These are phyloP conservation scores for Ormyrus labotus DNA, from an alignment of 2,888 invertebrate species.

Conservation along the genomic window DNA sequence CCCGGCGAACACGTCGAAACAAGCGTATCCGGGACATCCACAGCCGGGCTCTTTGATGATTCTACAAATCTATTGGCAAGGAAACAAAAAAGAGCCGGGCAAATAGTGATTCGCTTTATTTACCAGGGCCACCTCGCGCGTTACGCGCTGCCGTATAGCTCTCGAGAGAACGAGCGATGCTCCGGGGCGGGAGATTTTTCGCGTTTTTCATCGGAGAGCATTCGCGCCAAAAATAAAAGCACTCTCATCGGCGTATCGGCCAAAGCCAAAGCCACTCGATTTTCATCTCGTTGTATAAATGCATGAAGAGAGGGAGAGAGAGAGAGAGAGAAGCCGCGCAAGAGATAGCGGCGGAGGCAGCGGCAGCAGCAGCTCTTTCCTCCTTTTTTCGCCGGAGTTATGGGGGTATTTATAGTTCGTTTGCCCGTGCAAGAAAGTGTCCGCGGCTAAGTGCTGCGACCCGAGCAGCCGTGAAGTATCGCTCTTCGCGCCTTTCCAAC, in stretches of 20 bases:
- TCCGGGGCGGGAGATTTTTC: slow-evolving; percentile 7
- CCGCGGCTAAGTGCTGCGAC: slow-evolving; percentile 8
- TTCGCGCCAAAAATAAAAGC: slow-evolving; percentile 41
- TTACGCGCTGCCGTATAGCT: background rate
- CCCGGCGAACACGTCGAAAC: too few species aligned
- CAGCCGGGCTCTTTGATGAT: slow-evolving; percentile 3
- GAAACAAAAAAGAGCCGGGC: slow-evolving; percentile 8
- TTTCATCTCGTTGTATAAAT: too few species aligned
- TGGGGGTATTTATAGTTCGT: slow-evolving; percentile 45
- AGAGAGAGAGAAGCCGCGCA: too few species aligned
- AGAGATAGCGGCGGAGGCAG: too few species aligned
- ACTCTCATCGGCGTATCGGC: background rate
- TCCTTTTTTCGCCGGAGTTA: background rate
- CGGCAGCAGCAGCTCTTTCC: background rate
- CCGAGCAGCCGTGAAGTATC: background rate
- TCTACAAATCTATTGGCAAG: background rate
- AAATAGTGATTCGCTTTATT: slow-evolving; percentile 24
- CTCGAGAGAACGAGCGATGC: background rate
- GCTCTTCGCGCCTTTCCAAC: slow-evolving; percentile 9
- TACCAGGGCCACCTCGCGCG: slow-evolving; percentile 7
- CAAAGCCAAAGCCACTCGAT: too few species aligned
- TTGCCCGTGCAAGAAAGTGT: slow-evolving; percentile 36
- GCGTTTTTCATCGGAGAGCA: slow-evolving; percentile 9
- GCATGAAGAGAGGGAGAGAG: too few species aligned
- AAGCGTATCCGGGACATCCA: background rate